phyloP scores from a whole-genome alignment of 1,140 invertebrate species.

The Leptonema lineaticorne region DNA sequence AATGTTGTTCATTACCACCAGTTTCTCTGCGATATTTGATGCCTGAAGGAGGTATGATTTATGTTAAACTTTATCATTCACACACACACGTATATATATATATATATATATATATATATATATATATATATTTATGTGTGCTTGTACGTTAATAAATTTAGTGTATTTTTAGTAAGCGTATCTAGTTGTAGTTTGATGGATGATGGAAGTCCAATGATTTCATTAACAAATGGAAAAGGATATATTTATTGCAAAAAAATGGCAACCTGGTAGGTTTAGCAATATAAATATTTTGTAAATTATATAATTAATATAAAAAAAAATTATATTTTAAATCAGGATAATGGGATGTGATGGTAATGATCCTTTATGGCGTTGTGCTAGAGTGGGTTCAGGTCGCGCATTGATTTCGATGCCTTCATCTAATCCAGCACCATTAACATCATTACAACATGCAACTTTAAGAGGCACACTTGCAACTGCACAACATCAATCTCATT shows the following conservation, averaged over 20 bases:
- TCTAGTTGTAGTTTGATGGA: conserved; percentile 61
- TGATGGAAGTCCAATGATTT: conserved; percentile 64
- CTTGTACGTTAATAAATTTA: background rate
- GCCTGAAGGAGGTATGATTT: conserved; percentile 49
- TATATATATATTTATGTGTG: too few species aligned
- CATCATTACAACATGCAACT: conserved; percentile 31
- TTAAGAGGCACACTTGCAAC: conserved; percentile 22
- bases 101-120: conserved; percentile 24
- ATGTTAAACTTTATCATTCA: background rate
- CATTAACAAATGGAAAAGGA: conserved; percentile 66
- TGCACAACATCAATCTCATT: conserved; percentile 26
- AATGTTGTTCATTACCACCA: conserved; percentile 45
- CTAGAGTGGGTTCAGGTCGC: conserved; percentile 30
- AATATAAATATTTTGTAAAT: conserved; percentile 13
- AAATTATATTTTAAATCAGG: conserved; percentile 31
- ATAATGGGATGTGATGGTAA: conserved; percentile 35
- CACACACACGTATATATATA: too few species aligned
- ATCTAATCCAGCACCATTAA: conserved; percentile 20
- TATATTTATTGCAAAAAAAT: conserved; percentile 67
- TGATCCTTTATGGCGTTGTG: conserved; percentile 36
- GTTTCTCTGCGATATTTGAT: conserved; percentile 55
- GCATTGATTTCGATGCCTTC: conserved; percentile 4
- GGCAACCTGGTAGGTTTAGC: conserved; percentile 64
- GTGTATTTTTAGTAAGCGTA: conserved; percentile 54
- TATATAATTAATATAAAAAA: too few species aligned